Percentiles rank a stretch among this genome's conserved stretches.
phyloP scores from a whole-genome alignment of 2,797 vertebrate species.

The Fringilla coelebs region DNA sequence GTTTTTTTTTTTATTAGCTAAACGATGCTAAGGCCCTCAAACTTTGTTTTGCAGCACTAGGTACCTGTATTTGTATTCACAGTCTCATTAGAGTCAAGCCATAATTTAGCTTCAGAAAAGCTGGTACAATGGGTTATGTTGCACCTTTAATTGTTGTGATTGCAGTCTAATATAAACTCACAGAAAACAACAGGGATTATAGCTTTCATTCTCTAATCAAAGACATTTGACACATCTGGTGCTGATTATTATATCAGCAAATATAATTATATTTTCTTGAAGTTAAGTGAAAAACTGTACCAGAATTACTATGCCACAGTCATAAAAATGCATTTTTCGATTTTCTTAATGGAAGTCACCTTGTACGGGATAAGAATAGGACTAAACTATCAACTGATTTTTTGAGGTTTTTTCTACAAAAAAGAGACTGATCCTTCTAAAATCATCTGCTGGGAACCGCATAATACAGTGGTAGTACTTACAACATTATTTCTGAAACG shows the following conservation, averaged over 20 bases:
- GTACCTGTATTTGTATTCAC: background rate
- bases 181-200: slow-evolving; percentile 30
- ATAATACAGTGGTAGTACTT: background rate
- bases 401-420: background rate
- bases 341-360: slow-evolving; percentile 38
- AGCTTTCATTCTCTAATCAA: slow-evolving; percentile 40
- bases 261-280: slow-evolving; percentile 46
- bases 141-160: background rate
- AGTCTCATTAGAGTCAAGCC: background rate
- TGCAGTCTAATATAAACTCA: slow-evolving; percentile 13
- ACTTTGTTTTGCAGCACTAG: background rate
- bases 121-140: background rate
- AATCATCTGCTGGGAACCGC: background rate
- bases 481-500: background rate
- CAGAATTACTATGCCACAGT: background rate
- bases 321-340: background rate
- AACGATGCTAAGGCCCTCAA: background rate
- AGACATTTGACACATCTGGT: slow-evolving; percentile 28
- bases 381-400: background rate
- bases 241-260: slow-evolving; percentile 25
- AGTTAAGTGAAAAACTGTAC: slow-evolving; percentile 20
- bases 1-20: background rate
- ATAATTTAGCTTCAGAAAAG: slow-evolving; percentile 18
- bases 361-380: background rate
- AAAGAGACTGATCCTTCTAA: background rate